Conservation (phyloP, 2,113 vertebrate species). For the Alouatta palliata region DNA sequence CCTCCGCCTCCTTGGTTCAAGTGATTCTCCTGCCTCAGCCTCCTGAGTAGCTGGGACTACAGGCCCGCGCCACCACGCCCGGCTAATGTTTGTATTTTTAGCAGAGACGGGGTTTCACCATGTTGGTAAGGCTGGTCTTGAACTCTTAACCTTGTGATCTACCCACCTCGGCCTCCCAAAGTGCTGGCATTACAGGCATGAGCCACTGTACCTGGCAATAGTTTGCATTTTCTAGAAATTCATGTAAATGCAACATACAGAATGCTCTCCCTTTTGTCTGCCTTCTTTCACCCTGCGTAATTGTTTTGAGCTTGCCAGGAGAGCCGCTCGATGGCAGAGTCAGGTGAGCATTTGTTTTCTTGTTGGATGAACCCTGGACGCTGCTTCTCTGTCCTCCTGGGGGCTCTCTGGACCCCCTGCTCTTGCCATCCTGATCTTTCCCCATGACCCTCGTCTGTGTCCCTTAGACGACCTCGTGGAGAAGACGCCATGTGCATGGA, state of each 20-base stretch:
- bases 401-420: neutral
- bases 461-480: conserved; percentile 72
- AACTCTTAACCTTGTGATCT: too few species aligned
- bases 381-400: neutral
- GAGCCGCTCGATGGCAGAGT: neutral
- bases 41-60: too few species aligned
- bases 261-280: fast-evolving
- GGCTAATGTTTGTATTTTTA: too few species aligned
- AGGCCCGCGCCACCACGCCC: too few species aligned
- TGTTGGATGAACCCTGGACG: neutral
- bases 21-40: too few species aligned
- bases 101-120: too few species aligned
- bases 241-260: too few species aligned
- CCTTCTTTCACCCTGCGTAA: neutral
- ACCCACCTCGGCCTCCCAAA: too few species aligned
- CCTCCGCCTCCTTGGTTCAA: too few species aligned
- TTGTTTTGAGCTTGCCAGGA: neutral
- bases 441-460: neutral
- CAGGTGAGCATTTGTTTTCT: neutral
- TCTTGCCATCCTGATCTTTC: neutral
- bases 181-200: too few species aligned
- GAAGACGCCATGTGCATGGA: conserved; percentile 71
- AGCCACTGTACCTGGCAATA: too few species aligned
- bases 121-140: too few species aligned
- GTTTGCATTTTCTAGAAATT: neutral